Percentiles rank a stretch among this genome's conserved stretches.
phyloP scores from a whole-genome alignment of 2,797 vertebrate species.

The Potorous gilbertii region DNA sequence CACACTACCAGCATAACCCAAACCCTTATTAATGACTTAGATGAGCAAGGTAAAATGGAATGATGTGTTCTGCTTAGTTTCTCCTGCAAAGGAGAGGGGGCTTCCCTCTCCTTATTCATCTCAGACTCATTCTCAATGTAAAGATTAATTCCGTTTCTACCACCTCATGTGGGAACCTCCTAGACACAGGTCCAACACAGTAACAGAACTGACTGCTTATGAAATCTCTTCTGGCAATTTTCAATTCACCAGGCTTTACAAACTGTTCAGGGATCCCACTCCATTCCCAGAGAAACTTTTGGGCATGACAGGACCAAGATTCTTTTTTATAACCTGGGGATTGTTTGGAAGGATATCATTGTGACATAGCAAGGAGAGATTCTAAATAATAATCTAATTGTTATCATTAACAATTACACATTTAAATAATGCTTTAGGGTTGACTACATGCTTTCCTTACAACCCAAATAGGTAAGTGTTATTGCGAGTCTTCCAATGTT shows the following conservation, averaged over 20 bases:
- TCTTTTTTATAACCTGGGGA: not conserved
- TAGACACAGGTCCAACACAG: not conserved
- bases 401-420: not conserved
- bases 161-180: not conserved
- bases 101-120: not conserved
- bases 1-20: not conserved
- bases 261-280: not conserved
- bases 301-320: not conserved
- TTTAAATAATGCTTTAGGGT: not conserved
- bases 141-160: not conserved
- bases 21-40: not conserved
- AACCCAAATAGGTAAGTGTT: not conserved
- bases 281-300: not conserved
- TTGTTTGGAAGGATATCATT: not conserved
- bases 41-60: not conserved
- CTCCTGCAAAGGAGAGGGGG: not conserved
- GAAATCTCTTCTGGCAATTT: not conserved
- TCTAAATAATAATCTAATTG: not conserved
- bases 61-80: not conserved
- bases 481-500: not conserved
- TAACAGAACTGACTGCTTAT: not conserved
- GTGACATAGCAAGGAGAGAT: not conserved
- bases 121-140: not conserved
- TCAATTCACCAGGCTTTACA: constrained; percentile 24
- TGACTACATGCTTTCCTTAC: not conserved